Conservation (phyloP, 2,113 vertebrate species). For the Lanius ludovicianus region DNA sequence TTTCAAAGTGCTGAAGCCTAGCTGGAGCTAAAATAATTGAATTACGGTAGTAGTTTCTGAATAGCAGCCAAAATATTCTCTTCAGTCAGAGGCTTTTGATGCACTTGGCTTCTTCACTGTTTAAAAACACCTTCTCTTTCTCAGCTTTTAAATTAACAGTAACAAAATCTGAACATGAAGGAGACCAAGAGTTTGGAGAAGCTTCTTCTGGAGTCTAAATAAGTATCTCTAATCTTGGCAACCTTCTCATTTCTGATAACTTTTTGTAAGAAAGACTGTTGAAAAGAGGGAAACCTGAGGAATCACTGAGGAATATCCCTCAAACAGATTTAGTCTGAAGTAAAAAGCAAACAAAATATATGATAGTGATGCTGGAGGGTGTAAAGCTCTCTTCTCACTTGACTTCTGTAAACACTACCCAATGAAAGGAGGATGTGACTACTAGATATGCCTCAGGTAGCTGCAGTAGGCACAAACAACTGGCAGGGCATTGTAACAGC, state of each 20-base stretch:
- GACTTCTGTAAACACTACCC: not conserved
- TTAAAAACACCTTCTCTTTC: not conserved
- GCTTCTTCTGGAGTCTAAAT: not conserved
- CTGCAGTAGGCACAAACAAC: not conserved
- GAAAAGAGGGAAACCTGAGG: not conserved
- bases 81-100: not conserved
- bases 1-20: not conserved
- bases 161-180: not conserved
- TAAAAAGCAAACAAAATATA: not conserved
- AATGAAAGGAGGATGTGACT: not conserved
- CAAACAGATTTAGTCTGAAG: not conserved
- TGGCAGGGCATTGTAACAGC: not conserved
- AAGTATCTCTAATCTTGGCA: not conserved
- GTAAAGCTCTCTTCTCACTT: not conserved
- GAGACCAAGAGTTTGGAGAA: not conserved
- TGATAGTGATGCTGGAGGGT: not conserved
- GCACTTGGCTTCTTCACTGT: not conserved
- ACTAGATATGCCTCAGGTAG: not conserved
- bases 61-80: conserved; percentile 6
- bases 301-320: not conserved
- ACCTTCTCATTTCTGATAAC: not conserved
- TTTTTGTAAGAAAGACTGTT: not conserved
- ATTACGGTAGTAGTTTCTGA: not conserved
- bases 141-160: conserved; percentile 24
- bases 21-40: not conserved